Conservation (phyloP, 2,797 vertebrate species). For the Etheostoma perlongum region DNA sequence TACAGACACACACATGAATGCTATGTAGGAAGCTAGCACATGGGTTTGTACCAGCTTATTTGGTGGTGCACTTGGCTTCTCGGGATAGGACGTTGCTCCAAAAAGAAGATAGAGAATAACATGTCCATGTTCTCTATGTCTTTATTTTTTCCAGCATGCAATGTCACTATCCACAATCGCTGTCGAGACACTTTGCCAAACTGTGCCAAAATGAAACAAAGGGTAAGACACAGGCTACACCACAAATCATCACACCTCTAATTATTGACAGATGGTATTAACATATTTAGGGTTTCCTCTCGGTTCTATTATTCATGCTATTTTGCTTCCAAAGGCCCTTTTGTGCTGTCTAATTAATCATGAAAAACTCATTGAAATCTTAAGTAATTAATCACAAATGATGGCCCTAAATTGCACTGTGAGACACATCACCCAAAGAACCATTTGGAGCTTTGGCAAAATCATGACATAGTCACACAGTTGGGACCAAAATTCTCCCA, state of each 20-base stretch:
- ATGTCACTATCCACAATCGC: constrained; percentile 95
- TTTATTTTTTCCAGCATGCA: constrained; percentile 86
- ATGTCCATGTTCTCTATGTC: constrained; percentile 3
- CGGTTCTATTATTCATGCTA: not conserved
- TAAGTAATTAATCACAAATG: not conserved
- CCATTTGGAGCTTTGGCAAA: no score
- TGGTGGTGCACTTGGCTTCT: not conserved
- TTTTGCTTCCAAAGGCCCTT: not conserved
- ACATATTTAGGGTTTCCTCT: not conserved
- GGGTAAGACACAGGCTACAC: constrained; percentile 83
- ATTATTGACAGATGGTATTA: not conserved
- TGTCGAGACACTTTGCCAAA: constrained; percentile 93
- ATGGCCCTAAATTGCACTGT: not conserved
- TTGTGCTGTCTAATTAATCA: not conserved
- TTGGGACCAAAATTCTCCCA: no score
- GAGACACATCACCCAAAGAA: not conserved
- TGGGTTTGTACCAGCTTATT: no score
- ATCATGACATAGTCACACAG: no score
- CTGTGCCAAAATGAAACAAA: constrained; percentile 95
- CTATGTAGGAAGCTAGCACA: no score
- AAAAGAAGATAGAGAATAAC: not conserved
- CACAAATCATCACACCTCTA: not conserved
- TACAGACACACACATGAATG: no score
- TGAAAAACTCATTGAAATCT: not conserved
- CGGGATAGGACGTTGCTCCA: not conserved